phyloP scores from a whole-genome alignment of 2,797 vertebrate genomes.

The Triplophysa bombifrons region DNA sequence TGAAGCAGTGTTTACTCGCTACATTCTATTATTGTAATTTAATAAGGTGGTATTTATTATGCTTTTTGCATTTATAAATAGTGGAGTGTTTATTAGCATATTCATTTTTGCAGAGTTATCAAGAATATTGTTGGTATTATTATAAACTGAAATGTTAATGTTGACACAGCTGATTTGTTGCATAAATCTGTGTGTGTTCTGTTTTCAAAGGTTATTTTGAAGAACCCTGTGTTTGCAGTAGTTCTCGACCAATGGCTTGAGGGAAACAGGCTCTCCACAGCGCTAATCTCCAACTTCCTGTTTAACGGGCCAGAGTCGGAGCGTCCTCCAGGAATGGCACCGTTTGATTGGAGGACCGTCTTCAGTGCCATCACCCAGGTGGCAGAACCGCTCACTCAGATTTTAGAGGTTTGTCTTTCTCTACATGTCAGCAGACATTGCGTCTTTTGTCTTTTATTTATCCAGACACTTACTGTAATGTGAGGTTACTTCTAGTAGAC shows the following conservation, averaged over 20 bases:
- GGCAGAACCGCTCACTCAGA: conserved; percentile 80
- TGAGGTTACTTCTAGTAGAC: no score
- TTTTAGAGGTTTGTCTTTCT: conserved; percentile 82
- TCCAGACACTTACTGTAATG: no score
- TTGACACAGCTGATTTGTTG: not conserved
- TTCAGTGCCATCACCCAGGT: conserved; percentile 81
- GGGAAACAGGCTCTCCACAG: conserved; percentile 74
- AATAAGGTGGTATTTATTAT: not conserved
- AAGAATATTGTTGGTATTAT: no score
- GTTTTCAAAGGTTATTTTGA: conserved; percentile 76
- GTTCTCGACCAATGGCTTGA: conserved; percentile 74
- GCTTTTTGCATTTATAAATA: not conserved
- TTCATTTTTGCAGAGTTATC: not conserved
- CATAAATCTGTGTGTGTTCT: conserved; percentile 5
- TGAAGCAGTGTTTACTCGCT: not conserved
- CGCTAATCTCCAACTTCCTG: conserved; percentile 80
- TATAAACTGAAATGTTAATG: no score
- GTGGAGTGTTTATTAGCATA: not conserved
- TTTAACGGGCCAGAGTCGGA: conserved; percentile 77
- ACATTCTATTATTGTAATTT: not conserved
- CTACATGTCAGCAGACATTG: no score
- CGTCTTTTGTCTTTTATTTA: not conserved
- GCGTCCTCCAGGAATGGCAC: conserved; percentile 61
- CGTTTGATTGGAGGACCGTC: conserved; percentile 79
- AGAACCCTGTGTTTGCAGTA: conserved; percentile 72